These are phyloP conservation scores for Euzophera pinguis DNA, from an alignment of 2,888 invertebrate species.

Conservation along the genomic window DNA sequence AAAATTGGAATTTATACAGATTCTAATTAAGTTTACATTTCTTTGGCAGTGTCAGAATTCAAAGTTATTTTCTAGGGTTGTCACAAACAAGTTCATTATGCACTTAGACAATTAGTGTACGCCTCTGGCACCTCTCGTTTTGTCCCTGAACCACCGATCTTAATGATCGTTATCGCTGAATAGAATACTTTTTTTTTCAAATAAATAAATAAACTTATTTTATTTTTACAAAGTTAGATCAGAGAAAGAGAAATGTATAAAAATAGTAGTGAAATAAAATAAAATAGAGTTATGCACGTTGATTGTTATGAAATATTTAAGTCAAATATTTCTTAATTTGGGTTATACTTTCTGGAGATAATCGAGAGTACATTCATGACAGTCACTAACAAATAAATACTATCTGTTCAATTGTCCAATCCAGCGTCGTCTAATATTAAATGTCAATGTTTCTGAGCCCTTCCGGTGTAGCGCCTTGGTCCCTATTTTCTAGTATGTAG, in stretches of 20 bases:
- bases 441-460: conserved; percentile 44
- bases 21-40: conserved; percentile 1
- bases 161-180: conserved; percentile 14
- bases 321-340: too few species aligned
- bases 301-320: too few species aligned
- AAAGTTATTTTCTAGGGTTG: conserved; percentile 52
- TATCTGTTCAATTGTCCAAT: conserved; percentile 31
- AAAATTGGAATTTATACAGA: background rate
- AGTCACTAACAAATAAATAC: too few species aligned
- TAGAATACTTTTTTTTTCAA: background rate
- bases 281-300: too few species aligned
- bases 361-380: too few species aligned
- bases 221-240: too few species aligned
- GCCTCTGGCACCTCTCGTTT: conserved; percentile 48
- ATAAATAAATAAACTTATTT: too few species aligned
- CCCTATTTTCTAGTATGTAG: conserved; percentile 17
- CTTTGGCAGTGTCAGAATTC: conserved; percentile 19
- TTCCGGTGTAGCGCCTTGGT: conserved; percentile 20
- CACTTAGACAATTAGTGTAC: conserved; percentile 78
- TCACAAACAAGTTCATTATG: conserved; percentile 72
- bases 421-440: conserved; percentile 38
- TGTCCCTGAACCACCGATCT: conserved; percentile 61
- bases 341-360: too few species aligned
- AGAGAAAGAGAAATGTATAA: too few species aligned
- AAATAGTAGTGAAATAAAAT: too few species aligned